These are phyloP conservation scores for Oligia strigilis DNA, from an alignment of 2,888 invertebrate species.

Conservation along the genomic window DNA sequence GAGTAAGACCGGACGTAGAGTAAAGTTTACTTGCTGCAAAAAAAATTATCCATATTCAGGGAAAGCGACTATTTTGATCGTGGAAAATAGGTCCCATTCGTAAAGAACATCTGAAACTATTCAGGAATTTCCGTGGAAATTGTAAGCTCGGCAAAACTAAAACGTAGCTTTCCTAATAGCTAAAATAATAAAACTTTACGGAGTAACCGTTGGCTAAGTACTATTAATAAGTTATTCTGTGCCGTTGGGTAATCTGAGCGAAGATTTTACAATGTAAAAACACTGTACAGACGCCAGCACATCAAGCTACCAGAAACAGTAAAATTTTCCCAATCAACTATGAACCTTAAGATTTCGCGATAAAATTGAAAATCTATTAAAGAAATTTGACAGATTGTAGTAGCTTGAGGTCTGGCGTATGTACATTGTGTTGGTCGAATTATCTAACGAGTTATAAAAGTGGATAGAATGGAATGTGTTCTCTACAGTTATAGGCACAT, in stretches of 20 bases:
- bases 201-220: neutral
- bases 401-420: no score
- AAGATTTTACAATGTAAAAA: slow-evolving; percentile 38
- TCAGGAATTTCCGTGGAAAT: neutral
- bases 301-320: no score
- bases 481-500: slow-evolving; percentile 13
- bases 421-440: slow-evolving; percentile 37
- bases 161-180: neutral
- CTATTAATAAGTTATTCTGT: no score
- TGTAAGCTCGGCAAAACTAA: neutral
- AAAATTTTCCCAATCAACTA: no score
- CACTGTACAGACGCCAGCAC: no score
- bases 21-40: neutral
- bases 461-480: slow-evolving; percentile 49
- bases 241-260: neutral
- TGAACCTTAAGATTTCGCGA: no score
- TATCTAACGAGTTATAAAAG: slow-evolving; percentile 49
- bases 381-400: no score
- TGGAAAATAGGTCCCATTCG: neutral
- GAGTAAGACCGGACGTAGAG: neutral
- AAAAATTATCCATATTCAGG: neutral
- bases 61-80: neutral
- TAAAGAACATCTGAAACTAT: neutral
- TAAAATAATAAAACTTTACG: slow-evolving; percentile 13
- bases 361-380: no score